Conservation (phyloP, 2,113 vertebrate genomes). For the Hydropotes inermis region DNA sequence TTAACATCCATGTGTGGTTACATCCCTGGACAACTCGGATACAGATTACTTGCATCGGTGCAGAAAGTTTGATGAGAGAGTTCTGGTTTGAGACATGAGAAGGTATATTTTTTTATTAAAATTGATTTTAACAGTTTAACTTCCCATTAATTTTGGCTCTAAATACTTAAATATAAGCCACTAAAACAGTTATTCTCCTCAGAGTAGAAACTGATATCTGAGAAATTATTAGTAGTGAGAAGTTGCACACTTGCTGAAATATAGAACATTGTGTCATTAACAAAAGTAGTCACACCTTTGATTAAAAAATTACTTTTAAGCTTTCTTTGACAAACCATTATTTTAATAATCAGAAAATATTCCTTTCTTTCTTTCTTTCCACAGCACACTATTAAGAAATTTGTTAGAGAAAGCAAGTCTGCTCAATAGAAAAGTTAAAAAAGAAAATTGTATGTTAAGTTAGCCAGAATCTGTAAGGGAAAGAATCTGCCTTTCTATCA, state of each 20-base stretch:
- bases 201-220: neutral
- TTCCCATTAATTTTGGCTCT: neutral
- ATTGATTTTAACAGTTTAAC: neutral
- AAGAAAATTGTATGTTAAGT: neutral
- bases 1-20: neutral
- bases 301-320: neutral
- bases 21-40: neutral
- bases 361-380: neutral
- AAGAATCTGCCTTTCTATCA: neutral
- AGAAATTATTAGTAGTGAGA: neutral
- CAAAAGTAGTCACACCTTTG: neutral
- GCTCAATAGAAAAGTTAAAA: slow-evolving; percentile 4
- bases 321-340: neutral
- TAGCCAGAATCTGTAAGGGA: neutral
- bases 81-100: neutral
- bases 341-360: slow-evolving; percentile 9
- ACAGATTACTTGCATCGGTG: neutral
- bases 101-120: neutral
- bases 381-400: neutral
- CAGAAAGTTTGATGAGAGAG: neutral
- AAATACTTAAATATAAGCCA: slow-evolving; percentile 1
- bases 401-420: neutral
- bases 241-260: neutral
- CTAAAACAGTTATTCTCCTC: neutral
- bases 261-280: neutral